A percentile compares a stretch with the other conserved stretches of the same genome.
Evolutionary conservation across 1,140 invertebrate genomes (phyloP).

Genomic region (Dendrolimus punctatus): DNA sequence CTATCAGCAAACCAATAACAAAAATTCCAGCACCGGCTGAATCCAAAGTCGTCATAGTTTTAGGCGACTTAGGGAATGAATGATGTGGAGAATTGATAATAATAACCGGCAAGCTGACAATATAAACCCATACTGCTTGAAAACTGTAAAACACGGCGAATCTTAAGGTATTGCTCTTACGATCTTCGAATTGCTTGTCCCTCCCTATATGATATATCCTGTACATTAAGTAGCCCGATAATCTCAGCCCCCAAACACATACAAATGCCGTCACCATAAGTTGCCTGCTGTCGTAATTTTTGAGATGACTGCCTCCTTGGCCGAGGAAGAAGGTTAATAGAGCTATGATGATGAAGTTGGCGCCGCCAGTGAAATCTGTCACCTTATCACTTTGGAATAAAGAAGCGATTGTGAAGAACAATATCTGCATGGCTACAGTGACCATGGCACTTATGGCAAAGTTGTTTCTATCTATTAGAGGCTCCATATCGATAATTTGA

Average conservation of each 20-base stretch:
- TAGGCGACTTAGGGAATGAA: conserved; percentile 81
- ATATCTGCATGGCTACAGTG: conserved; percentile 88
- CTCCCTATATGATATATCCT: conserved; percentile 91
- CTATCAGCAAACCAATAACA: conserved; percentile 85
- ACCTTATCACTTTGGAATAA: conserved; percentile 91
- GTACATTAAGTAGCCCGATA: conserved; percentile 90
- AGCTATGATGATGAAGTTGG: conserved; percentile 92
- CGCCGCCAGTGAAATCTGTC: conserved; percentile 92
- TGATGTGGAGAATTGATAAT: conserved; percentile 92
- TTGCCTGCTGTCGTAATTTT: conserved; percentile 88
- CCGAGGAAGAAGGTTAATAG: conserved; percentile 89
- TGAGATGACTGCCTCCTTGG: conserved; percentile 78
- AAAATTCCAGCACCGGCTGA: conserved; percentile 89
- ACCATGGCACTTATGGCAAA: conserved; percentile 91
- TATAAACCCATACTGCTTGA: conserved; percentile 95
- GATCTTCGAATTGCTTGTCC: conserved; percentile 92
- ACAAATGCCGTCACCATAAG: conserved; percentile 90
- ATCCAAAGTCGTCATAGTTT: conserved; percentile 88
- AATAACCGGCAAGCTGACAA: conserved; percentile 92
- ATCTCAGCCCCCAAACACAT: conserved; percentile 87
- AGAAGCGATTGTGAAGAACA: conserved; percentile 90
- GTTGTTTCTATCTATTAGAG: conserved; percentile 90
- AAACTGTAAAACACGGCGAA: conserved; percentile 95
- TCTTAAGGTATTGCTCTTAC: conserved; percentile 86
- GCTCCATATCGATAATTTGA: conserved; percentile 59